These are phyloP conservation scores for Leuctra nigra DNA, from an alignment of 2,888 invertebrate genomes.

Conservation along the genomic window DNA sequence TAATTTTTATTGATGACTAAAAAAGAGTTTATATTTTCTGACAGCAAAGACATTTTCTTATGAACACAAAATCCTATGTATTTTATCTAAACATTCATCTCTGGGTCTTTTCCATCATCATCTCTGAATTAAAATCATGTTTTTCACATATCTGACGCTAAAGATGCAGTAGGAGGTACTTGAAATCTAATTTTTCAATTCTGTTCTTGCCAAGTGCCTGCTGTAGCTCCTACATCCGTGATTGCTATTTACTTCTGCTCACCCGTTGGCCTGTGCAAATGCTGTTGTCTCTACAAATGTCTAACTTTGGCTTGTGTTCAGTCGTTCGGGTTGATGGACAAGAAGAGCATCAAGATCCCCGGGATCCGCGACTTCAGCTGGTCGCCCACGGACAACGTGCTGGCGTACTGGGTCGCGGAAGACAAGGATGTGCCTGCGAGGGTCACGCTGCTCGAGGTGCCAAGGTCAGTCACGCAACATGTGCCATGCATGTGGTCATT, in stretches of 20 bases:
- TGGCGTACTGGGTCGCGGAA: conserved; percentile 98
- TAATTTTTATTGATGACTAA: too few species aligned
- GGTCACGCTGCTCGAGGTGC: conserved; percentile 88
- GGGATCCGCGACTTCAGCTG: conserved; percentile 94
- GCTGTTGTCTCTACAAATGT: too few species aligned
- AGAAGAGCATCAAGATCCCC: conserved; percentile 87
- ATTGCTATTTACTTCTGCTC: background rate
- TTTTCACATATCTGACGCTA: too few species aligned
- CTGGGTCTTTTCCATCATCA: too few species aligned
- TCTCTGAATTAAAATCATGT: too few species aligned
- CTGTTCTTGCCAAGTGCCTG: background rate
- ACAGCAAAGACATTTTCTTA: too few species aligned
- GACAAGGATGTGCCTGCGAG: conserved; percentile 94
- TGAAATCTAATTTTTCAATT: background rate
- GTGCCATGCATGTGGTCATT: too few species aligned
- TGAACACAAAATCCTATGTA: too few species aligned
- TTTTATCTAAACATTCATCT: too few species aligned
- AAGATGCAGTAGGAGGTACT: background rate
- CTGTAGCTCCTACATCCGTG: background rate
- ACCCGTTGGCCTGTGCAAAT: background rate
- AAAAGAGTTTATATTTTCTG: too few species aligned
- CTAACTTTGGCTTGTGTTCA: conserved; percentile 32
- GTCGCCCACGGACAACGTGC: conserved; percentile 94
- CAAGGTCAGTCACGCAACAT: conserved; percentile 62
- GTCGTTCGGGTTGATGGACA: conserved; percentile 89